Evolutionary conservation across 2,888 invertebrate species (phyloP).

Genomic region (Papilio gigon): DNA sequence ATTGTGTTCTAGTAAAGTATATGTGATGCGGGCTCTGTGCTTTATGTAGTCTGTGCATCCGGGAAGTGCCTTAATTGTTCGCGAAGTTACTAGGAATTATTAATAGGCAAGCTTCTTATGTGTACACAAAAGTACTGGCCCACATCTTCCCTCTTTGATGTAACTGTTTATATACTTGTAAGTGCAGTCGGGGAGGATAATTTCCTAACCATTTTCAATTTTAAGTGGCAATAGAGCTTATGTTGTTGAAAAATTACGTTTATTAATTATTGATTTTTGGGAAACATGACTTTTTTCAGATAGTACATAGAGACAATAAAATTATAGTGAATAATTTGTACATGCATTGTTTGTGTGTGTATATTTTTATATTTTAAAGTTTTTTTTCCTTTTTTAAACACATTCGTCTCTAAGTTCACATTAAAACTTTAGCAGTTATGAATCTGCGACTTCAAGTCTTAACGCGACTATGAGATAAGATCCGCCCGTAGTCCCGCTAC

Average conservation of each 20-base stretch:
- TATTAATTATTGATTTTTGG: too few species aligned
- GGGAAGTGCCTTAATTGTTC: constrained; percentile 39
- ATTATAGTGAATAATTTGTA: too few species aligned
- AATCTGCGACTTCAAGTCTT: neutral
- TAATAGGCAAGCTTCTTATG: constrained; percentile 29
- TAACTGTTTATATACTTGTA: neutral
- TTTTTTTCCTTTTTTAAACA: too few species aligned
- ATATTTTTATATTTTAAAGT: neutral
- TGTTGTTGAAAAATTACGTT: too few species aligned
- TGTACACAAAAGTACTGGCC: neutral
- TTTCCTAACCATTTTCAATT: too few species aligned
- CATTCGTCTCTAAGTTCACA: neutral
- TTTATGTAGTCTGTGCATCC: constrained; percentile 31
- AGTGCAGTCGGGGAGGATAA: too few species aligned
- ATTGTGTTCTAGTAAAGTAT: neutral
- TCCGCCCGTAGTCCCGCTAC: neutral
- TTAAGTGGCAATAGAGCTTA: too few species aligned
- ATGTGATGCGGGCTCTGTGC: constrained; percentile 17
- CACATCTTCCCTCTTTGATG: constrained; percentile 2
- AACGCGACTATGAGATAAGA: constrained; percentile 7
- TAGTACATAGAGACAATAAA: too few species aligned
- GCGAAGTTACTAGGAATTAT: constrained; percentile 36
- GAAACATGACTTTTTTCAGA: too few species aligned
- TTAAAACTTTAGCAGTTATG: constrained; percentile 11
- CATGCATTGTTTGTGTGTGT: too few species aligned